A percentile compares a stretch with the other conserved stretches of the same genome.
phyloP scores from a whole-genome alignment of 2,797 vertebrate species.

The Aselliscus stoliczkanus region DNA sequence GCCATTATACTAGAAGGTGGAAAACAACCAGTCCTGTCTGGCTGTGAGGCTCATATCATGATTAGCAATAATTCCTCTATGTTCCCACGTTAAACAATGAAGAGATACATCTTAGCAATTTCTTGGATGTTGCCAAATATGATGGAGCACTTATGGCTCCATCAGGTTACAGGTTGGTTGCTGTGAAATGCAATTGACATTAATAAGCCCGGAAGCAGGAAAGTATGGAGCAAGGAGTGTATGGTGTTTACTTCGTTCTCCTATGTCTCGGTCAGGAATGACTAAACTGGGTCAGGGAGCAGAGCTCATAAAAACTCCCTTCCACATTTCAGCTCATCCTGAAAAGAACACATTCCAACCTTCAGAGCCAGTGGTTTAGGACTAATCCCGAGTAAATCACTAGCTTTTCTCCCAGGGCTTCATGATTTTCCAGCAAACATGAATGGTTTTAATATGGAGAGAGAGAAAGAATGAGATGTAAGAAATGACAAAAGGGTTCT shows the following conservation, averaged over 20 bases:
- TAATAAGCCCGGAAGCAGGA: neutral
- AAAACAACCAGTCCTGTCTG: neutral
- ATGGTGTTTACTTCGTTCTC: neutral
- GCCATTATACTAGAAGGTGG: neutral
- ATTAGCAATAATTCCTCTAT: neutral
- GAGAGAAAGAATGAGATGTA: slow-evolving; percentile 38
- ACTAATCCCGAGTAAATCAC: slow-evolving; percentile 66
- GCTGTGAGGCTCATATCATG: neutral
- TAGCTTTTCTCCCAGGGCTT: slow-evolving; percentile 18
- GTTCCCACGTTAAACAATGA: neutral
- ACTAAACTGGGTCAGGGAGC: slow-evolving; percentile 15
- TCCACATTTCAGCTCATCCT: slow-evolving; percentile 15
- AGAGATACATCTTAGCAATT: slow-evolving; percentile 25
- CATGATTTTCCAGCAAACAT: slow-evolving; percentile 16
- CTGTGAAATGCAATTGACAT: slow-evolving; percentile 42
- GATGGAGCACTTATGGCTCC: neutral
- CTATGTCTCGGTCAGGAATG: slow-evolving; percentile 26
- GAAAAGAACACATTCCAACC: slow-evolving; percentile 43
- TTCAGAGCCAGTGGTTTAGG: slow-evolving; percentile 47
- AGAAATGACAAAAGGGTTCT: slow-evolving; percentile 22
- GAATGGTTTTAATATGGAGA: neutral
- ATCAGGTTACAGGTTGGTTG: neutral
- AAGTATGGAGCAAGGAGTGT: neutral
- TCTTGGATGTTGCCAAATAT: slow-evolving; percentile 24
- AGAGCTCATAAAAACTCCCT: slow-evolving; percentile 15